phyloP scores from a whole-genome alignment of 2,888 invertebrate species.

The Hanleya hanleyi region DNA sequence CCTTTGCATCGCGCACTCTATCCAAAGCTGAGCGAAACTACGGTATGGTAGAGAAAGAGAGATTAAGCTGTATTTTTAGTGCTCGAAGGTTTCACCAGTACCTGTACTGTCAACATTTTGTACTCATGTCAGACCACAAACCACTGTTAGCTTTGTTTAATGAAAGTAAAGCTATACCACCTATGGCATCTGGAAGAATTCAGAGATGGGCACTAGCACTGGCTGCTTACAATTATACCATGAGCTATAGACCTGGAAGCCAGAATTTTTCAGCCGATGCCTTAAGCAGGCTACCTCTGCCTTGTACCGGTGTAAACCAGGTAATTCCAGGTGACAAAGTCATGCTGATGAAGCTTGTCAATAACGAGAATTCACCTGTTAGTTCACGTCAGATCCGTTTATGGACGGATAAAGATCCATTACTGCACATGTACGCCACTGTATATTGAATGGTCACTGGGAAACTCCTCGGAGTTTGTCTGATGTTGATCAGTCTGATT shows the following conservation, averaged over 20 bases:
- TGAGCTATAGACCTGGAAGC: too few relatives aligned
- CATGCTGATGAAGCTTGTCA: too few relatives aligned
- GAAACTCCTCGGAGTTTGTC: not conserved
- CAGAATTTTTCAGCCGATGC: too few relatives aligned
- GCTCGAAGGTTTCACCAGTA: not conserved
- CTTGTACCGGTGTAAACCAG: not conserved
- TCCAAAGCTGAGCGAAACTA: too few relatives aligned
- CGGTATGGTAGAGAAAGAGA: too few relatives aligned
- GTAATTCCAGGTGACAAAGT: not conserved
- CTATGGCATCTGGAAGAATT: too few relatives aligned
- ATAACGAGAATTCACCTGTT: not conserved
- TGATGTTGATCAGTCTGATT: not conserved
- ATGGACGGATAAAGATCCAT: too few relatives aligned
- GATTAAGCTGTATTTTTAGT: too few relatives aligned
- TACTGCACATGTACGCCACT: too few relatives aligned
- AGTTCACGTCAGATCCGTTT: too few relatives aligned
- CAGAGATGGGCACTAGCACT: not conserved
- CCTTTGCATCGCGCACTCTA: not conserved
- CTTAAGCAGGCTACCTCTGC: too few relatives aligned
- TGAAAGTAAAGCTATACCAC: too few relatives aligned
- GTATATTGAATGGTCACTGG: not conserved
- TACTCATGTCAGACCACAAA: not conserved
- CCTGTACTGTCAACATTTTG: not conserved
- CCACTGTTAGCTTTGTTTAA: not conserved
- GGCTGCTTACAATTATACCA: not conserved